Evolutionary conservation across 2,888 invertebrate genomes (phyloP), one percentile per base, ranked within the genome.

Genomic region (Drosophila ezoana): DNA sequence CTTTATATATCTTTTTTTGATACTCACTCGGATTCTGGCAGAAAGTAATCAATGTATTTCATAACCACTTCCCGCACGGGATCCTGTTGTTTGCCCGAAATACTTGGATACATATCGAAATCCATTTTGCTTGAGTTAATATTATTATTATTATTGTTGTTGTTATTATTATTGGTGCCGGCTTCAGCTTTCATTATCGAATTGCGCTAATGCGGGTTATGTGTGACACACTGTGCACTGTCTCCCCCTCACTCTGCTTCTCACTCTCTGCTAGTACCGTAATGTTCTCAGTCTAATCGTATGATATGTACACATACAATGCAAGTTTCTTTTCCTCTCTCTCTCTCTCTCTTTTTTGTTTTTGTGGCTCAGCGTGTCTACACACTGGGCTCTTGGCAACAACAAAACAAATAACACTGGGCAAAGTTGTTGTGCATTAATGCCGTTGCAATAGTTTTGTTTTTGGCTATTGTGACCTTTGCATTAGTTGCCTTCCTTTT

Each of bases 11-110:
- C 3, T 11, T 9, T 16, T 14, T 14, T 9, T 4, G n/a, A 9
- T 84, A 95, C 95, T 95, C 91, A 95, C 95, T 94, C 94, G 59
- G 79, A 59, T 37, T 75, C 75, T 87, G 95, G 95, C 90, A 95
- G 94, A 93, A 95, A 95, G 92, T 95, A 95, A 93, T 95, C 95
- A 89, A 95, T 94, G 92, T 95, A 95, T 92, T 95, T 95, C 93
- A 94, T 94, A 90, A 95, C 95, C 79, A 95, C 95, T 92, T 95
- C 95, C 88, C 95, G 93, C 76, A 95, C 93, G 81, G 95, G 93
- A 93, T 95, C 95, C 92, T 95, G 95, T 93, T 94, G 94, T 69
- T 90, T 90, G 49, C 90, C 94, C 92, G 94, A 94, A 72, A 92
- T 91, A 63, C 90, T 91, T 89, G 94, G 93, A 93, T 94, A 94